Base-by-base conservation (phyloP, 2,888 invertebrate species). In the Ecliptopera silaceata region DNA sequence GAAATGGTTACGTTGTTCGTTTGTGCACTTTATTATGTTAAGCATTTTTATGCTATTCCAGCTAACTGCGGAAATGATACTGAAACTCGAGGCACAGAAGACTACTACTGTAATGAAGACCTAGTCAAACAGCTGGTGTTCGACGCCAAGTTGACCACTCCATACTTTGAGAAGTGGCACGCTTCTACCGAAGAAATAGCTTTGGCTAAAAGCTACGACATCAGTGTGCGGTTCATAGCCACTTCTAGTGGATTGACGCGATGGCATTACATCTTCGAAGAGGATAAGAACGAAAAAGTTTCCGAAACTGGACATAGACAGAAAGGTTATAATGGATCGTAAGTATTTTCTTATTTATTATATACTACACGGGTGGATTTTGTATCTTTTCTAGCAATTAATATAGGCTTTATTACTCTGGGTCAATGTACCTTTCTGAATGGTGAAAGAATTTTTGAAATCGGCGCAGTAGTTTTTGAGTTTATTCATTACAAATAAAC, bases 191-290 rank as follows among this genome's bases (percentile, higher is more conserved):
- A 86, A 13, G 93, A 94, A 52, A 75, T 84, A 61, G 79, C 90
- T 4, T 74, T 96, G 11, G 94, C 96, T 2, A 80, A 92, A 49
- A 83, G 87, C 39, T 97, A 96, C 72, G 95, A 95, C 63, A 95
- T 95, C 3, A 94, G 94, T 38, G 85, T 97, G 13, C 92, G 97
- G 4, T 97, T 97, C 79, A 95, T 97, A 18, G 96, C 97, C 0
- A 97, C 98, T 0, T 96, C 97, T 81, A 97, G 97, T 74, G 98
- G 98, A 0, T 85, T 98, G 0, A 97, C 97, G 0, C 92, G 97
- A 49, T 97, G 97, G 97, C 95, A 97, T 79, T 94, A 95, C 66
- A 93, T 95, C 41, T 92, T 91, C 55, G 93, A 93, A 34, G 91
- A 92, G 36, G 84, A 92, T 13, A 94, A 94, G 69, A 93, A 93